A percentile compares a stretch with the other conserved stretches of the same genome.
Conservation (phyloP, 2,797 vertebrate genomes). For the Ctenopoma kingsleyae region DNA sequence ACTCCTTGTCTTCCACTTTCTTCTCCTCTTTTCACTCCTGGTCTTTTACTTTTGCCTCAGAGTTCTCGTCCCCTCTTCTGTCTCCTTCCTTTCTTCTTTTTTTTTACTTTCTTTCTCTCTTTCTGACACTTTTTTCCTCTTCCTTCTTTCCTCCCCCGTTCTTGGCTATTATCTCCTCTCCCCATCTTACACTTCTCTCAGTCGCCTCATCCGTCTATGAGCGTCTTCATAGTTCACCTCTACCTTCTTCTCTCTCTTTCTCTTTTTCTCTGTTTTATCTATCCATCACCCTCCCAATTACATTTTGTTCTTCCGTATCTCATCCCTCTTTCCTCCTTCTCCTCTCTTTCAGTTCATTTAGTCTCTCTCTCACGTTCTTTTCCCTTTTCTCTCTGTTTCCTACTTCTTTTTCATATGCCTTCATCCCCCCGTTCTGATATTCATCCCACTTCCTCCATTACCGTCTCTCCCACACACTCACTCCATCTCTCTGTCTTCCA, state of each 20-base stretch:
- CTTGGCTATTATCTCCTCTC: neutral
- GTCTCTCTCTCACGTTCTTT: too few relatives aligned
- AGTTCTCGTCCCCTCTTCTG: neutral
- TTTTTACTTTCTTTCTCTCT: neutral
- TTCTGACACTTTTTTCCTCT: slow-evolving; percentile 6
- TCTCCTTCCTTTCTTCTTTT: neutral
- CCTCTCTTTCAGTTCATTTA: neutral
- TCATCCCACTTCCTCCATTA: too few relatives aligned
- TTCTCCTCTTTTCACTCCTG: slow-evolving; percentile 13
- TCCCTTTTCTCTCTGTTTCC: too few relatives aligned
- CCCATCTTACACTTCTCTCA: neutral
- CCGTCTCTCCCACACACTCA: neutral
- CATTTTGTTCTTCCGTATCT: neutral
- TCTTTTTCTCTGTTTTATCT: neutral
- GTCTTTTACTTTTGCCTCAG: slow-evolving; percentile 2
- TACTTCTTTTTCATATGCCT: too few relatives aligned
- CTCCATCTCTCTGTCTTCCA: neutral
- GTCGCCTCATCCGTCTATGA: neutral
- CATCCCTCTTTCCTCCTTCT: neutral
- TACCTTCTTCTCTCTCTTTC: neutral
- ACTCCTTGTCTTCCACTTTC: slow-evolving; percentile 10
- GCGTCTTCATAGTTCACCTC: neutral
- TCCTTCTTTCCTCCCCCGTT: neutral
- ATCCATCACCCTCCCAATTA: neutral
- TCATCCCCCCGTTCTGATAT: too few relatives aligned